Evolutionary conservation across 2,888 invertebrate species (phyloP), one percentile per base, ranked within the genome.

Genomic region (Xestia c-nigrum): DNA sequence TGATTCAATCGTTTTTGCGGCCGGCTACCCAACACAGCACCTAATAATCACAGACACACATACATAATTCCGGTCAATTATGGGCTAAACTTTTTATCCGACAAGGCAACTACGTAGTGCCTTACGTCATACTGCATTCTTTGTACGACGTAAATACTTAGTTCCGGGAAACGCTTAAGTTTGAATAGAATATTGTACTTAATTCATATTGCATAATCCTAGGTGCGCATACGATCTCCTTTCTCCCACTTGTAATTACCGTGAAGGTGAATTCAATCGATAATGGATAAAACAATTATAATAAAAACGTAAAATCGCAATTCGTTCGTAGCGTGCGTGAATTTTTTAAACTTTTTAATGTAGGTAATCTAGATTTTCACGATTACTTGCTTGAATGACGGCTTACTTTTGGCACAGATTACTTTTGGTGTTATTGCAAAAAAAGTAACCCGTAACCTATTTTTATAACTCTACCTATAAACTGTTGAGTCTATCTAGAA

Each of bases 191-290:
- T 86, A 81, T 82, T 80, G 75, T 64, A 84, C 69, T 80, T 82
- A 75, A 83, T 84, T 74, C 72, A 64, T 83, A 75, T 87, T 87
- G 81, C 87, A 77, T 87, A 87, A 87, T 72, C 38, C 68, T 74
- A 78, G 47, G 68, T 73, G 71, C 63, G 55, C 63, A 72, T 74
- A 75, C 78, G 84, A 76, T 81, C 87, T 78, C 87, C 88, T 86
- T 87, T 87, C 87, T 86, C 88, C 72, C 47, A 77, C 72, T 50
- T 59, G 71, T 67, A 78, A 77, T 78, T 76, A 74, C 78, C 76
- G 85, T 85, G 87, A 87, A 87, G 85, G 87, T 86, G 86, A 87
- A 84, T 88, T 85, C 70, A 86, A 88, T 86, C 81, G 83, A 86
- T 87, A 86, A 86, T 87, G 72, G 80, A 76, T 74, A 80, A 84